Percentiles rank a stretch among this genome's conserved stretches.
Evolutionary conservation across 2,797 vertebrate genomes (phyloP).

Genomic region (Tapera naevia): DNA sequence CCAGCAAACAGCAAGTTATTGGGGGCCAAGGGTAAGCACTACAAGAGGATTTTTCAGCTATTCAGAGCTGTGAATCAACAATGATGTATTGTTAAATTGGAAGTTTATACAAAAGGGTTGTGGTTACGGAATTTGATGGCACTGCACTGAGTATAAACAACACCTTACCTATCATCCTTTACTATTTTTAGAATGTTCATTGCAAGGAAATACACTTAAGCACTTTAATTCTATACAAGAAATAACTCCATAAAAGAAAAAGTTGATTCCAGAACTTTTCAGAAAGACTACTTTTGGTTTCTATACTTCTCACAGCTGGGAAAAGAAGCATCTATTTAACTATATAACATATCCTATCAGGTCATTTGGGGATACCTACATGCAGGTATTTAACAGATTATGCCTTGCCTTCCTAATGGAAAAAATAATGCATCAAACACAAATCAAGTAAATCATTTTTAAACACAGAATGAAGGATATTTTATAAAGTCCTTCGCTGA

Average conservation of each 20-base stretch:
- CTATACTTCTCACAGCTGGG: neutral
- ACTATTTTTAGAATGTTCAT: slow-evolving; percentile 42
- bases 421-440: neutral
- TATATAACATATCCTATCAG: neutral
- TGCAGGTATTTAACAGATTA: neutral
- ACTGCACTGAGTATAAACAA: slow-evolving; percentile 31
- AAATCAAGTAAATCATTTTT: neutral
- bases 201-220: slow-evolving; percentile 26
- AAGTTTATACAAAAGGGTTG: neutral
- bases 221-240: neutral
- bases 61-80: slow-evolving; percentile 36
- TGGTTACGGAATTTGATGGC: slow-evolving; percentile 10
- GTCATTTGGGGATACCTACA: neutral
- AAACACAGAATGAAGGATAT: neutral
- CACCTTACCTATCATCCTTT: slow-evolving; percentile 51
- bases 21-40: neutral
- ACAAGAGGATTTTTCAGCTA: slow-evolving; percentile 19
- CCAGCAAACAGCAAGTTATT: slow-evolving; percentile 25
- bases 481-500: neutral
- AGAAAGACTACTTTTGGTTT: neutral
- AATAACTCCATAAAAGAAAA: neutral
- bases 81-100: slow-evolving; percentile 34
- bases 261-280: neutral
- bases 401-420: neutral
- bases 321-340: slow-evolving; percentile 2